Evolutionary conservation across 2,797 vertebrate genomes (phyloP), one percentile per base, ranked within the genome.

Genomic region (Peromyscus melanophrys): DNA sequence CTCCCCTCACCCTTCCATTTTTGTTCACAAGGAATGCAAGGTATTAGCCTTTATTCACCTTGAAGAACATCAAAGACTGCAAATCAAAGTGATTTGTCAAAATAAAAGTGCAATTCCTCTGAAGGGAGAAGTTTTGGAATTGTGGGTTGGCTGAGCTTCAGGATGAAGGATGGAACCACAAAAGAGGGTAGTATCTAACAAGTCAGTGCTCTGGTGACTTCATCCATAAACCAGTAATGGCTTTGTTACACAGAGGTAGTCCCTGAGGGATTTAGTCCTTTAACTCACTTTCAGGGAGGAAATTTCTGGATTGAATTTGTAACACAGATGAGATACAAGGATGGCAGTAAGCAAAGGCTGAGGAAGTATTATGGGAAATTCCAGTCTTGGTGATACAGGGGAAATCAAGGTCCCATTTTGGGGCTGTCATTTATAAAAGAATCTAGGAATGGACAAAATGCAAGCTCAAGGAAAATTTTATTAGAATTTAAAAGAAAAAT

Each of bases 1-100:
- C 3, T 16, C 4, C 37, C 19, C 2, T 2, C 0, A 43, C 11
- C 71, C 23, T 75, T 27, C 1, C 3, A 55, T 87, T 89, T 13
- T 34, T 93, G 65, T 77, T 90, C 13, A 46, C 16, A 75, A 63
- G 55, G 31, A 95, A 93, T 73, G 29, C 1, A 73, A 71, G 46
- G 3, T 34, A 76, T 91, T 89, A 82, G 37, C 6, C 23, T 96
- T 81, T 75, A 49, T 84, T 37, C 93, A 21, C n/a, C 52, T 10
- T 59, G 65, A 80, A 52, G 29, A 92, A 93, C 83, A 29, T 76
- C 59, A 77, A 95, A 97, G 86, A 67, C 7, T 67, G 19, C 1
- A 88, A 67, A 90, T 75, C 27, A 52, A 96, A 90, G 73, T 49
- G 31, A 86, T 37, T 81, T 97, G 43, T 93, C n/a, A 63, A 52